Conservation (phyloP, 64 coral and sea anemone species). For the Dendronephthya gigantea region DNA sequence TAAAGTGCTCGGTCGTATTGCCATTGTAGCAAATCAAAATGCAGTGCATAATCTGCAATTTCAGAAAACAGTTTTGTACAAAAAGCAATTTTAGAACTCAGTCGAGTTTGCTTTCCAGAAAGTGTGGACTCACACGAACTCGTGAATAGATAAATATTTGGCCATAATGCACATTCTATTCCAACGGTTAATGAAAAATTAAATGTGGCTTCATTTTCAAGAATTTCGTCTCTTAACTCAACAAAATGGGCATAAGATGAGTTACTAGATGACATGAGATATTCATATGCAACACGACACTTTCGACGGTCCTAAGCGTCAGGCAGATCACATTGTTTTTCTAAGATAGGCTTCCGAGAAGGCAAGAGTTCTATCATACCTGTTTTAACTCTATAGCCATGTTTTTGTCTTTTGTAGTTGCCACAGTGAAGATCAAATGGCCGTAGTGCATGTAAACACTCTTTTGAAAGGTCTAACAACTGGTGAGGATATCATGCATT, state of each 20-base stretch:
- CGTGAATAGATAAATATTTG: background rate
- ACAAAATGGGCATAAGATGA: background rate
- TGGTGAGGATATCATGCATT: background rate
- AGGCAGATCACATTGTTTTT: background rate
- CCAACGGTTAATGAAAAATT: background rate
- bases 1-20: background rate
- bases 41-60: background rate
- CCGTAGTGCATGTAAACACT: background rate
- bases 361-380: background rate
- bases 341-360: background rate
- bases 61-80: background rate
- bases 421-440: background rate
- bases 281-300: background rate
- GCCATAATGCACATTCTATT: background rate
- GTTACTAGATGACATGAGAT: background rate
- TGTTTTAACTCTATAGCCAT: background rate
- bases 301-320: background rate
- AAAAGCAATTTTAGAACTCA: background rate
- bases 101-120: background rate
- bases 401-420: background rate
- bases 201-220: background rate
- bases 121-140: background rate
- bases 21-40: background rate
- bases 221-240: background rate
- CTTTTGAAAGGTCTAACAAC: background rate